Base-by-base conservation (phyloP, 2,888 invertebrate species). In the Phoronis australis region DNA sequence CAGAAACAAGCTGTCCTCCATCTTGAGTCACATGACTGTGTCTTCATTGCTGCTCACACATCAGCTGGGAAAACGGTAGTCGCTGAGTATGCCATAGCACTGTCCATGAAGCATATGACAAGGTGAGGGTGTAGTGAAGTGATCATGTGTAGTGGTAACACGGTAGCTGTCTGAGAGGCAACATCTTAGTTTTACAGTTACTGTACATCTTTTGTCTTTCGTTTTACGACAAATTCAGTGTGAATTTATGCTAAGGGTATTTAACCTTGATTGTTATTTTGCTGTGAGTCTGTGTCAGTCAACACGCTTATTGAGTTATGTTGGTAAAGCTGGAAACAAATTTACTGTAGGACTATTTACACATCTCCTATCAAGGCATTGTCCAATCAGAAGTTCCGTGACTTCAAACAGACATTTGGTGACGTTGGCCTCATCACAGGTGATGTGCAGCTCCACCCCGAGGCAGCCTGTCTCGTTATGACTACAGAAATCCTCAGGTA, bases 291-390 rank as follows among this genome's bases (percentile, higher is more conserved):
- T n/a, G n/a, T n/a, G n/a, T n/a, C n/a, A n/a, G n/a, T n/a, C n/a
- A n/a, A n/a, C n/a, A n/a, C n/a, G n/a, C n/a, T n/a, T n/a, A n/a
- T n/a, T n/a, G n/a, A n/a, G n/a, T n/a, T n/a, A n/a, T n/a, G n/a
- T n/a, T n/a, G n/a, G n/a, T n/a, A n/a, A n/a, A n/a, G n/a, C n/a
- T n/a, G n/a, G n/a, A n/a, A n/a, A n/a, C n/a, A n/a, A n/a, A n/a
- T n/a, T n/a, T n/a, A n/a, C n/a, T n/a, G n/a, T n/a, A 76, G 77
- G 49, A 71, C 71, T n/a, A 73, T 99, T 56, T 99, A 99, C 78
- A 99, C 99, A 0, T 97, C 97, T 0, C 99, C 99, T 0, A 97
- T 99, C 59, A 99, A 99, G 80, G 99, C 99, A 0, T 79, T 99
- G 1, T 99, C 97, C 0, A 99, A 99, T 80, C 99, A 99, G 75